These are phyloP conservation scores for Amblyjoppa proteus DNA, from an alignment of 2,888 invertebrate species.

Conservation along the genomic window DNA sequence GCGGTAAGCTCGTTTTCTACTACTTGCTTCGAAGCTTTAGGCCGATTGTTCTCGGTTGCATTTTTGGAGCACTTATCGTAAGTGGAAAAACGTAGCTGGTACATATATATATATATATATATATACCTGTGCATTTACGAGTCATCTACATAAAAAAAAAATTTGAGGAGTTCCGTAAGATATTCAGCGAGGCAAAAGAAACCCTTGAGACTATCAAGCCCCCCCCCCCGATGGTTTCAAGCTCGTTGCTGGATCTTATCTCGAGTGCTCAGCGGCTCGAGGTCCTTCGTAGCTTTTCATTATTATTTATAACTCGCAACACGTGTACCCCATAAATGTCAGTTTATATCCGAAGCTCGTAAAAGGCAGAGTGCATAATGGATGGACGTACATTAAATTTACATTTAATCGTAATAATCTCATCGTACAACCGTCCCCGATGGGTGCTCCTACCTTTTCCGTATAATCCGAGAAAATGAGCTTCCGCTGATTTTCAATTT, in stretches of 20 bases:
- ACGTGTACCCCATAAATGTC: conserved; percentile 40
- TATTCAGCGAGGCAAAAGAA: conserved; percentile 11
- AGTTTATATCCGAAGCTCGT: conserved; percentile 42
- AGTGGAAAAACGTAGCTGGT: background rate
- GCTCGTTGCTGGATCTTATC: conserved; percentile 52
- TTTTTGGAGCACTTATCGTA: background rate
- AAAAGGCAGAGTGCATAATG: conserved; percentile 43
- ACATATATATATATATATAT: background rate
- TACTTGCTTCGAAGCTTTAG: background rate
- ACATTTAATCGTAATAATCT: conserved; percentile 30
- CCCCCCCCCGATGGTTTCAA: conserved; percentile 32
- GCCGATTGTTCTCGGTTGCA: background rate
- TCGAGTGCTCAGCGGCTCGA: conserved; percentile 54
- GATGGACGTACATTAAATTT: background rate
- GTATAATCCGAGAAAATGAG: conserved; percentile 55
- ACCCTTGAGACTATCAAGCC: conserved; percentile 38
- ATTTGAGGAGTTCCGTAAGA: background rate
- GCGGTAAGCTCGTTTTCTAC: background rate
- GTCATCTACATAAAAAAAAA: background rate
- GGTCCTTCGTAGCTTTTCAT: conserved; percentile 49
- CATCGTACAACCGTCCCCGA: background rate
- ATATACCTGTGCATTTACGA: background rate
- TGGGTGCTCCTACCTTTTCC: conserved; percentile 56
- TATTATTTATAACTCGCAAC: conserved; percentile 62
- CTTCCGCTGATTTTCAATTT: conserved; percentile 62